Conservation (phyloP, 1,140 invertebrate species). For the Polypedilum vanderplanki region DNA sequence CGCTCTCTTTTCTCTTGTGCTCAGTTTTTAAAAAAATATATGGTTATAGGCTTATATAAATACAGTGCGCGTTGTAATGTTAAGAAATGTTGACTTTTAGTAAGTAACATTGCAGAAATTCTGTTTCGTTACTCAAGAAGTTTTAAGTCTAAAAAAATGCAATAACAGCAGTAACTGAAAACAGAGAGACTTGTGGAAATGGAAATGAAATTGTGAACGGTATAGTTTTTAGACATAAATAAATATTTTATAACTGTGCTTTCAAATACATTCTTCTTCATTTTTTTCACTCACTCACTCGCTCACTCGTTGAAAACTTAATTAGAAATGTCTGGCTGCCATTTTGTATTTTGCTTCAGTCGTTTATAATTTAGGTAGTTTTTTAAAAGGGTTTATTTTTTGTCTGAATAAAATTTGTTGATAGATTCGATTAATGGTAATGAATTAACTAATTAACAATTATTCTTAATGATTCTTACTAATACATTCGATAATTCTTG, state of each 20-base stretch:
- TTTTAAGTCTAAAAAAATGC: background rate
- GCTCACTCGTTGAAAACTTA: too few relatives aligned
- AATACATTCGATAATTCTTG: too few relatives aligned
- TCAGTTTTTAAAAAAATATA: too few relatives aligned
- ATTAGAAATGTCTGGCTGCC: background rate
- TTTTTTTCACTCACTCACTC: background rate
- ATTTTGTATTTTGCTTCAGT: background rate
- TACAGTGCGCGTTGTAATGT: too few relatives aligned
- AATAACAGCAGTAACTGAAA: background rate
- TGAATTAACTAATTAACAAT: too few relatives aligned
- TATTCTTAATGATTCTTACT: too few relatives aligned
- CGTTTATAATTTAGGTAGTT: too few relatives aligned
- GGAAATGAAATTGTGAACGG: background rate
- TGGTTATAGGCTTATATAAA: too few relatives aligned
- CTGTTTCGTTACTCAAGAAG: background rate
- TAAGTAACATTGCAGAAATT: background rate
- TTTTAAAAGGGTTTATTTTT: too few relatives aligned
- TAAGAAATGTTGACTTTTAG: too few relatives aligned
- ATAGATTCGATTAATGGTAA: too few relatives aligned
- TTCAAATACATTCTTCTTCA: background rate
- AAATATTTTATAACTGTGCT: constrained; percentile 14
- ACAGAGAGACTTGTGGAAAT: background rate
- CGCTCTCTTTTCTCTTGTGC: background rate
- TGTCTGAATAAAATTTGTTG: too few relatives aligned
- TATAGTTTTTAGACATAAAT: background rate